phyloP scores from a whole-genome alignment of 2,888 invertebrate species.

The Trissoscelio sp. region DNA sequence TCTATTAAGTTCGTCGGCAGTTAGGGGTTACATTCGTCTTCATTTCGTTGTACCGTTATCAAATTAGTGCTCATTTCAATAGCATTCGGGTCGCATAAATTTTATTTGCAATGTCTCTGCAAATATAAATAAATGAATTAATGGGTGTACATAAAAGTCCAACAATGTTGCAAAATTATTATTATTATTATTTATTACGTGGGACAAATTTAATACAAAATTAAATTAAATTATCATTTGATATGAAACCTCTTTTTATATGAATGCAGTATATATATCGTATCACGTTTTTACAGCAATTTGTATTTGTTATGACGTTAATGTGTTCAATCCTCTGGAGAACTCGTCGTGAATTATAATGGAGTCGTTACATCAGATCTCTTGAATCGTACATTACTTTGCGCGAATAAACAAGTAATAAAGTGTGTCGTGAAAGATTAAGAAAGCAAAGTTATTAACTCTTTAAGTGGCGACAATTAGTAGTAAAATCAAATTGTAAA shows the following conservation, averaged over 20 bases:
- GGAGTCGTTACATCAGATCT: constrained; percentile 33
- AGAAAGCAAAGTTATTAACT: constrained; percentile 1
- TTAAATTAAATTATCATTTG: constrained; percentile 13
- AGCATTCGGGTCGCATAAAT: not conserved
- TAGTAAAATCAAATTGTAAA: no score
- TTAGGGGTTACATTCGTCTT: constrained; percentile 48
- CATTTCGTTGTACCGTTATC: constrained; percentile 23
- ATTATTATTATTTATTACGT: not conserved
- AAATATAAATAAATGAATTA: not conserved
- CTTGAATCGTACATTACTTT: constrained; percentile 38
- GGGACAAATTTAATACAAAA: not conserved
- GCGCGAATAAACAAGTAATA: constrained; percentile 28
- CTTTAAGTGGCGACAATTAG: not conserved
- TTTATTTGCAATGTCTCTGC: not conserved
- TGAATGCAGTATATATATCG: not conserved
- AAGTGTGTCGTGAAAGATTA: constrained; percentile 11
- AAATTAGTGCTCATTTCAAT: constrained; percentile 49
- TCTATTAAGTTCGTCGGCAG: constrained; percentile 44
- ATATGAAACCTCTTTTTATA: constrained; percentile 1
- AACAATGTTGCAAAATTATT: not conserved
- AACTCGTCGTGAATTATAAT: constrained; percentile 53
- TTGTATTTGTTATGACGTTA: constrained; percentile 50
- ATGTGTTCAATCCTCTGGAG: constrained; percentile 33
- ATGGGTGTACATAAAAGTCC: not conserved
- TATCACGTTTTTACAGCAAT: constrained; percentile 37